Evolutionary conservation across 2,888 invertebrate genomes (phyloP).

Genomic region (Noctuana brunneofusca): DNA sequence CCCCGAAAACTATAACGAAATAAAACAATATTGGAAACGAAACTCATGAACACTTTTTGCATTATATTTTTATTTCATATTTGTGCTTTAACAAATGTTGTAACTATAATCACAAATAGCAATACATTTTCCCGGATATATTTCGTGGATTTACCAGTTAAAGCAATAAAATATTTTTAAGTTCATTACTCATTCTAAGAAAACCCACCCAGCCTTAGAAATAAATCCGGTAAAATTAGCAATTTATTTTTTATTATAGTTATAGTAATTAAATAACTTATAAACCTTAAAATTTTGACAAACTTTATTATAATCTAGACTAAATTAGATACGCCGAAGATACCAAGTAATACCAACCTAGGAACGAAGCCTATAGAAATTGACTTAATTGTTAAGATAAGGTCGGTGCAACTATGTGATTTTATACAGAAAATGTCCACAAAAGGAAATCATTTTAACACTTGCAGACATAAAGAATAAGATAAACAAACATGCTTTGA

Average conservation of each 20-base stretch:
- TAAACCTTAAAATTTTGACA: constrained; percentile 8
- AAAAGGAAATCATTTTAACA: background rate
- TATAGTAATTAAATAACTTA: constrained; percentile 6
- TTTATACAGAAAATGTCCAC: constrained; percentile 1
- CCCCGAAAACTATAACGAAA: background rate
- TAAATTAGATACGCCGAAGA: constrained; percentile 1
- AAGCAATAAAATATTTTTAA: constrained; percentile 25
- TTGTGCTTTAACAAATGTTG: constrained; percentile 17
- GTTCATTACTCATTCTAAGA: constrained; percentile 22
- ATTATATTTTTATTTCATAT: constrained; percentile 15
- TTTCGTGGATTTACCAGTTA: constrained; percentile 54
- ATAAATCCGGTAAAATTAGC: constrained; percentile 47
- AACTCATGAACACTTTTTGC: constrained; percentile 5
- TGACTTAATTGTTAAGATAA: constrained; percentile 6
- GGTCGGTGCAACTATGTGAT: constrained; percentile 6
- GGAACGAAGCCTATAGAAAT: background rate
- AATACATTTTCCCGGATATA: constrained; percentile 55
- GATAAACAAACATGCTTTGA: too few species aligned
- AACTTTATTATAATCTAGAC: background rate
- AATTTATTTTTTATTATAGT: constrained; percentile 2
- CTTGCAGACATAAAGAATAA: background rate
- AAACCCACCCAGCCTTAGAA: constrained; percentile 74
- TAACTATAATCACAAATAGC: constrained; percentile 45
- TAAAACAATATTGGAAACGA: background rate
- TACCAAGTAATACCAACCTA: background rate